Base-by-base conservation (phyloP, 2,888 invertebrate species). In the Drosophila neotestacea region DNA sequence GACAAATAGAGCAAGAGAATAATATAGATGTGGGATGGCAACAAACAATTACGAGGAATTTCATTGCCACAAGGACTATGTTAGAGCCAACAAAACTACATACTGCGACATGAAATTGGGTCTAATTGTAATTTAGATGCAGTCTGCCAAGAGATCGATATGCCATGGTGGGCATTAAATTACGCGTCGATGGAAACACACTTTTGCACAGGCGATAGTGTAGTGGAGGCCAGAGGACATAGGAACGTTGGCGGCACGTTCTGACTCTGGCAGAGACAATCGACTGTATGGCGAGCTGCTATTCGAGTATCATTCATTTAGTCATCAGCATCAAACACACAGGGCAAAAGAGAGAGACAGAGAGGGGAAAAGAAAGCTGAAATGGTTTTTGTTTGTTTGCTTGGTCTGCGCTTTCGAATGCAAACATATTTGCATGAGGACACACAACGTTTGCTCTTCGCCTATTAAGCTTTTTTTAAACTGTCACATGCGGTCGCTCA, bases 71-170 rank as follows among this genome's bases (percentile, higher is more conserved):
- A 71, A 81, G 69, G 71, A 79, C 73, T 22, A 16, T 41, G 70
- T 71, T 58, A 48, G 55, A 46, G 41, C 22, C 41, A 51, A 22
- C 38, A 32, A 44, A 54, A 39, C 62, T 56, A 58, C 46, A 58
- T 38, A 38, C 46, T 9, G 6, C 50, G 50, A 61, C 58, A 58
- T 22, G 52, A 73, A 79, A 77, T 71, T 74, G 67, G 71, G 60
- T 72, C 65, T 87, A 87, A 87, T 85, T 84, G 88, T 82, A 85
- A 85, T 88, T 76, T 77, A 75, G 85, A 72, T 75, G 77, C 83
- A 79, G 79, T 60, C 66, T 51, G 58, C 39, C 55, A 27, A 30
- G 38, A 68, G 73, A 70, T 86, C 73, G 73, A 78, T 86, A 84
- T 48, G 32, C 54, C 51, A 56, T 59, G 55, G 32, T 16, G 48